Conservation (phyloP, 2,888 invertebrate genomes). For the Julus scanicus region DNA sequence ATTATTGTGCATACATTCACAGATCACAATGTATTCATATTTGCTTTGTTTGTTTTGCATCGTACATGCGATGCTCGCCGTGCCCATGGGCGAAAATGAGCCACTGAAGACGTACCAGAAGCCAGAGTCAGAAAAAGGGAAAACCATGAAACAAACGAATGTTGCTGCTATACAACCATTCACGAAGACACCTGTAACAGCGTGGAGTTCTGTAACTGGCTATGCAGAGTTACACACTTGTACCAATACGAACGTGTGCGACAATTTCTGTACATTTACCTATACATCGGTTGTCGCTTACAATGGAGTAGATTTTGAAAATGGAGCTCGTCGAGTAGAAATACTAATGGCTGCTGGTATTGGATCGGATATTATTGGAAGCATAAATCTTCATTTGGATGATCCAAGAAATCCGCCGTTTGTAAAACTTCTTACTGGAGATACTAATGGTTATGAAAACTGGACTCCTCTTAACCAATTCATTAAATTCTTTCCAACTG, state of each 20-base stretch:
- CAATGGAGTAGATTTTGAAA: not conserved
- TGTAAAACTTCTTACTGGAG: not conserved
- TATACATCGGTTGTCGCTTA: not conserved
- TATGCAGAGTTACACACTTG: not conserved
- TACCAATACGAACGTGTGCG: not conserved
- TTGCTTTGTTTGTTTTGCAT: not conserved
- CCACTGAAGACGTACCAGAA: not conserved
- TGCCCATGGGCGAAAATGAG: not conserved
- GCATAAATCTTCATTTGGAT: slow-evolving; percentile 11
- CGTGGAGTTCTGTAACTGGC: not conserved
- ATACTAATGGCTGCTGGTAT: not conserved
- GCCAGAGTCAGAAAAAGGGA: not conserved
- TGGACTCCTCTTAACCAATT: not conserved
- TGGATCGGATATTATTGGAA: not conserved
- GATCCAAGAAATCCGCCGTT: not conserved
- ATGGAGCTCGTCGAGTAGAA: not conserved
- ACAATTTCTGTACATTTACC: not conserved
- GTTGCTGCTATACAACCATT: not conserved
- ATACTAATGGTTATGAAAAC: not conserved
- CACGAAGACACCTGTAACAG: not conserved
- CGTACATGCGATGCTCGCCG: not conserved
- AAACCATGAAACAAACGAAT: not conserved
- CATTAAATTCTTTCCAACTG: not conserved
- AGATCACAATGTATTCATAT: not conserved
- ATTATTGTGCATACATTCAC: no score